phyloP scores from a whole-genome alignment of 2,888 invertebrate species.

The Napeogenes inachia region DNA sequence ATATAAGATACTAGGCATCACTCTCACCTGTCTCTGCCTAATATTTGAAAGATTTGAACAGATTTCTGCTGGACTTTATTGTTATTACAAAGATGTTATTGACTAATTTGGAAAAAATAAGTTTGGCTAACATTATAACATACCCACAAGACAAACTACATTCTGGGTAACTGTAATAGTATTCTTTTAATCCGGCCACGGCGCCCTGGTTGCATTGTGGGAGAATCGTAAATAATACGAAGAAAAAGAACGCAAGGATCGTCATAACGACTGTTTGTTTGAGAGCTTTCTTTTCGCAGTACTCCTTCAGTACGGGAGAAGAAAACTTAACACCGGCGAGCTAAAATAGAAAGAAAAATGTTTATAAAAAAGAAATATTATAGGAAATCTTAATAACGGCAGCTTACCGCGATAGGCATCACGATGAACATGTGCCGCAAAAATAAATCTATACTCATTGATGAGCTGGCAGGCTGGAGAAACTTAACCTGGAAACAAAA shows the following conservation, averaged over 20 bases:
- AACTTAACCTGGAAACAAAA: constrained; percentile 13
- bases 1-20: not conserved
- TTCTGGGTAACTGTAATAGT: constrained; percentile 28
- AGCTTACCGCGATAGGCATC: not conserved
- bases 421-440: not conserved
- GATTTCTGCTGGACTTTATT: not conserved
- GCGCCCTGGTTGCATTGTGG: constrained; percentile 30
- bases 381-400: not conserved
- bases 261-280: constrained; percentile 24
- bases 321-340: constrained; percentile 32
- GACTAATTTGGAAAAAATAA: not conserved
- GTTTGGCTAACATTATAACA: constrained; percentile 10
- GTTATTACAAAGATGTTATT: not conserved
- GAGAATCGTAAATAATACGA: constrained; percentile 3
- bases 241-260: not conserved
- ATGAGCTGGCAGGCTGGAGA: constrained; percentile 1
- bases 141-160: constrained; percentile 38
- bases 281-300: constrained; percentile 23
- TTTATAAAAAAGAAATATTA: not conserved
- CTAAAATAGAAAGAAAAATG: constrained; percentile 23
- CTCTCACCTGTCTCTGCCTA: too few relatives aligned
- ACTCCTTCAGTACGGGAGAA: constrained; percentile 27
- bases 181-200: constrained; percentile 26
- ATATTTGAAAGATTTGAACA: not conserved
- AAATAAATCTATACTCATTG: not conserved